Percentiles rank a stretch among this genome's conserved stretches.
phyloP scores from a whole-genome alignment of 92 coral and sea anemone genomes.

The Actinernus sp. region DNA sequence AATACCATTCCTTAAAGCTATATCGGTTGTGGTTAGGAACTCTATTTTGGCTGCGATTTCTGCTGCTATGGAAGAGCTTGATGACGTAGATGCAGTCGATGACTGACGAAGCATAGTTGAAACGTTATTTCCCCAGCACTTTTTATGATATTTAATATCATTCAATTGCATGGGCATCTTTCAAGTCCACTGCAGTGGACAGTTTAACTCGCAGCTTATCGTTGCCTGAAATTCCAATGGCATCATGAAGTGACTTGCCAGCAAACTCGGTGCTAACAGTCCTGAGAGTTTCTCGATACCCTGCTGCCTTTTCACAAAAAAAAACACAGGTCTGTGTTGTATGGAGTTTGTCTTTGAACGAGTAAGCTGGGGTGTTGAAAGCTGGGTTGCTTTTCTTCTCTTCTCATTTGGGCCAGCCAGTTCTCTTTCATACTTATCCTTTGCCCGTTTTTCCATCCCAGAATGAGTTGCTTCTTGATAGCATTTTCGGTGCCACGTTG shows the following conservation, averaged over 20 bases:
- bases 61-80: constrained; percentile 13
- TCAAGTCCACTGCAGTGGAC: constrained; percentile 16
- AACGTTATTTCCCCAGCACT: constrained; percentile 15
- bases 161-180: constrained; percentile 32
- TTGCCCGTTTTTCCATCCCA: constrained; percentile 19
- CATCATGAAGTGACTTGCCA: constrained; percentile 30
- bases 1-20: constrained; percentile 39
- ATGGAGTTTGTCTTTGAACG: constrained; percentile 5
- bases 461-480: too few relatives aligned
- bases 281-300: constrained; percentile 22
- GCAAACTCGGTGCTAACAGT: constrained; percentile 6
- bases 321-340: constrained; percentile 13
- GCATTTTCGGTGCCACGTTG: too few relatives aligned
- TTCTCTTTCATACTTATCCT: constrained; percentile 29
- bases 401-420: constrained; percentile 27
- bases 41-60: constrained; percentile 55
- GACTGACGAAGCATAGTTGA: constrained; percentile 14
- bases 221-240: constrained; percentile 25
- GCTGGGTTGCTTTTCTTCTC: constrained; percentile 9
- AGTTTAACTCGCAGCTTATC: constrained; percentile 21
- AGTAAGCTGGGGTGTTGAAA: constrained; percentile 6
- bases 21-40: constrained; percentile 46
- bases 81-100: constrained; percentile 3
- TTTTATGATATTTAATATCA: constrained; percentile 26
- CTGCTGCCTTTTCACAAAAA: constrained; percentile 20